Conservation (phyloP, 2,797 vertebrate species). For the Chaenodraco wilsoni region DNA sequence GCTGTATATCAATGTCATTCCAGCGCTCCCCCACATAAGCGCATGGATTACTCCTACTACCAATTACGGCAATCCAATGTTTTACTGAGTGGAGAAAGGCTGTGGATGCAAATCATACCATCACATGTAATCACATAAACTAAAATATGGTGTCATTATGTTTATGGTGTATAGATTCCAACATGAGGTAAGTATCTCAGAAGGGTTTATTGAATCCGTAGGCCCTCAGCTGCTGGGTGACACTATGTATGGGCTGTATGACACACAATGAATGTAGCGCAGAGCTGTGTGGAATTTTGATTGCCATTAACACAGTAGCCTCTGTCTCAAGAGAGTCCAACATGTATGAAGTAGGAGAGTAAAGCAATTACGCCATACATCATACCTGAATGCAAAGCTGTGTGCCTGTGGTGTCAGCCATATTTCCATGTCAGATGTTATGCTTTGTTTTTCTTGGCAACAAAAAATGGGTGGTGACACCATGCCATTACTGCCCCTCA, state of each 20-base stretch:
- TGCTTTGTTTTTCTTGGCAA: slow-evolving; percentile 69
- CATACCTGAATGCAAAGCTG: slow-evolving; percentile 62
- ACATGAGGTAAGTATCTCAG: slow-evolving; percentile 55
- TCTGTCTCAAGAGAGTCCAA: slow-evolving; percentile 53
- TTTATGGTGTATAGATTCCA: slow-evolving; percentile 68
- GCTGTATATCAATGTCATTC: slow-evolving; percentile 86
- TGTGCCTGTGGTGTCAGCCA: slow-evolving; percentile 48
- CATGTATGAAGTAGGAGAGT: slow-evolving; percentile 57
- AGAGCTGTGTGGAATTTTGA: slow-evolving; percentile 50
- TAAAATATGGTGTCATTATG: slow-evolving; percentile 67
- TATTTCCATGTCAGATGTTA: slow-evolving; percentile 66
- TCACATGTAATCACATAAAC: slow-evolving; percentile 63
- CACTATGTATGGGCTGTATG: slow-evolving; percentile 16
- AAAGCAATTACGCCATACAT: slow-evolving; percentile 65
- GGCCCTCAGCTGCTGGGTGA: slow-evolving; percentile 35
- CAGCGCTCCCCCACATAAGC: slow-evolving; percentile 69
- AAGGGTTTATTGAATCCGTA: slow-evolving; percentile 49
- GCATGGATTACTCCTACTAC: slow-evolving; percentile 69
- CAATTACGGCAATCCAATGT: slow-evolving; percentile 72
- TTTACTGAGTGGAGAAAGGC: slow-evolving; percentile 68
- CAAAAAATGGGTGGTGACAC: slow-evolving; percentile 58
- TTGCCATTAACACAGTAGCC: slow-evolving; percentile 60
- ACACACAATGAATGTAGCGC: slow-evolving; percentile 39
- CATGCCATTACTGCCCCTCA: slow-evolving; percentile 53
- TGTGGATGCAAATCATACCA: slow-evolving; percentile 61